These are phyloP conservation scores for Linhomoeus sp. DNA, from an alignment of 2,888 invertebrate species.

Conservation along the genomic window DNA sequence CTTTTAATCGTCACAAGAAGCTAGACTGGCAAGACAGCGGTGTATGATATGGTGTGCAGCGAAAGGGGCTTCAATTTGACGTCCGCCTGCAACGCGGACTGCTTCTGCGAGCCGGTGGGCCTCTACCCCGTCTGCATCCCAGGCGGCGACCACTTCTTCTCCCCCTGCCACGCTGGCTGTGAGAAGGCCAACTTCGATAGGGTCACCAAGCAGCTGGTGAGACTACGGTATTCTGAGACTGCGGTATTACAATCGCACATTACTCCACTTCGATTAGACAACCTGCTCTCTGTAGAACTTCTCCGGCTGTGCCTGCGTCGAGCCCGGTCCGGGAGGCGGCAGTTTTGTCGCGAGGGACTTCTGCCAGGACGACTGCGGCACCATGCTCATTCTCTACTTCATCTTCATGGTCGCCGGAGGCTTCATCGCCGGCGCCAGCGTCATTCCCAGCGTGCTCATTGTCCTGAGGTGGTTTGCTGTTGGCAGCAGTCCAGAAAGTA, in stretches of 20 bases:
- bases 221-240: too few relatives aligned
- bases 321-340: conserved; percentile 17
- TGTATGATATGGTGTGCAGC: neutral
- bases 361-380: conserved; percentile 12
- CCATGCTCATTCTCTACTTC: conserved; percentile 4
- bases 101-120: conserved; percentile 23
- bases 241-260: too few relatives aligned
- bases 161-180: conserved; percentile 29
- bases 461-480: conserved; percentile 9
- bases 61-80: conserved; percentile 15
- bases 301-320: conserved; percentile 14
- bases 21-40: neutral
- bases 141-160: conserved; percentile 24
- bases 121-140: conserved; percentile 28
- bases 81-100: conserved; percentile 20
- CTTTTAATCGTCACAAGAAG: neutral
- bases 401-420: conserved; percentile 15
- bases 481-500: neutral
- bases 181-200: conserved; percentile 10
- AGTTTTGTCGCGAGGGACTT: neutral
- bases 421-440: conserved; percentile 22
- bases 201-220: neutral
- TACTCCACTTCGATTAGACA: conserved; percentile 41
- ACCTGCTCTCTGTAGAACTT: conserved; percentile 19
- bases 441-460: conserved; percentile 24